These are phyloP conservation scores for Trachemys scripta DNA, from an alignment of 2,113 vertebrate species.

Conservation along the genomic window DNA sequence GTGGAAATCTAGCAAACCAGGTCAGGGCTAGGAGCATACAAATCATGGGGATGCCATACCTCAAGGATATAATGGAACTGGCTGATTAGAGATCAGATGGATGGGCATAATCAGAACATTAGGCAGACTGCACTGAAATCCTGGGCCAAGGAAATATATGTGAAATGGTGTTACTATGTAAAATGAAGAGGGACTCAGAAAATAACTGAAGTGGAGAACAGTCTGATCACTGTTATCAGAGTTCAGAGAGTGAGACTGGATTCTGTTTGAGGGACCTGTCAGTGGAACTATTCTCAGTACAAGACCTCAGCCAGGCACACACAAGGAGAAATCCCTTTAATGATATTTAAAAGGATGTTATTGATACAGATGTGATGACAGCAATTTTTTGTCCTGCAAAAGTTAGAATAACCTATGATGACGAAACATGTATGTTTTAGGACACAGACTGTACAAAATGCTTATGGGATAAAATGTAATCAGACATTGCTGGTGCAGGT, in stretches of 20 bases:
- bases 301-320: neutral
- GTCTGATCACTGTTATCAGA: accelerated
- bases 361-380: too few species aligned
- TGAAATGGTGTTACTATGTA: neutral
- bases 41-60: neutral
- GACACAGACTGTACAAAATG: neutral
- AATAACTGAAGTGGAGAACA: neutral
- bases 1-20: neutral
- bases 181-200: neutral
- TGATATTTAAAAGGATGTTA: neutral
- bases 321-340: neutral
- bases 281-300: neutral
- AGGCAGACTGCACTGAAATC: neutral
- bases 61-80: neutral
- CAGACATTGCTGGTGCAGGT: neutral
- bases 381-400: neutral
- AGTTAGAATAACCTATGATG: neutral
- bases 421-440: neutral
- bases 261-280: neutral
- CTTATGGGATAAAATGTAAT: neutral
- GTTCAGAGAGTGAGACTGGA: neutral
- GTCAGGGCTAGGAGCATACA: constrained; percentile 5
- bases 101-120: neutral
- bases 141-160: neutral
- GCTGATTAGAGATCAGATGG: neutral